phyloP scores from a whole-genome alignment of 2,113 vertebrate genomes.

The Peucedramus taeniatus region DNA sequence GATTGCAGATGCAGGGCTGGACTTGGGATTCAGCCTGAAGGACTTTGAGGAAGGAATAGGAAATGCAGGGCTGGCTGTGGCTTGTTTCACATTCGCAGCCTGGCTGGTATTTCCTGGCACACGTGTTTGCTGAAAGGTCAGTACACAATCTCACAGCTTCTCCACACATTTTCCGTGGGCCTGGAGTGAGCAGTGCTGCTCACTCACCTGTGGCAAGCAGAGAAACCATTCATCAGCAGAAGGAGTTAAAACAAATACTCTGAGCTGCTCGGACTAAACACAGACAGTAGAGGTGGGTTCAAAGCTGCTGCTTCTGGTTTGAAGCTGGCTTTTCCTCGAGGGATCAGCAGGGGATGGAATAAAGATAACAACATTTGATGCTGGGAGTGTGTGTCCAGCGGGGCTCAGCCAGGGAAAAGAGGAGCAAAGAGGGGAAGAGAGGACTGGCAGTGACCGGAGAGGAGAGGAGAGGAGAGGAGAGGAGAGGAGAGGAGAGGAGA shows the following conservation, averaged over 20 bases:
- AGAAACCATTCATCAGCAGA: neutral
- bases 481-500: neutral
- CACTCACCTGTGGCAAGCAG: neutral
- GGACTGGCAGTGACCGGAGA: neutral
- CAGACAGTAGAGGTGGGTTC: neutral
- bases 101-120: conserved; percentile 14
- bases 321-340: neutral
- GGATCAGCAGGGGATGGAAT: neutral
- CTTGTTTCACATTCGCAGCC: neutral
- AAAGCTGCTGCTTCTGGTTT: neutral
- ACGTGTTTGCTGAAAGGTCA: conserved; percentile 45
- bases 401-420: neutral
- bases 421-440: neutral
- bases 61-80: conserved; percentile 1
- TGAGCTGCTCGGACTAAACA: neutral
- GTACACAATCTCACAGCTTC: neutral
- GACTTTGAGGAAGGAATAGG: neutral
- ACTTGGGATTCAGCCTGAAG: neutral
- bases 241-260: neutral
- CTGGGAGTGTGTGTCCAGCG: neutral
- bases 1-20: neutral
- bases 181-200: neutral
- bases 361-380: neutral
- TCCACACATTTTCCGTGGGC: neutral
- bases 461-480: neutral